Conservation (phyloP, 2,113 vertebrate species). For the Brachirus orientalis region DNA sequence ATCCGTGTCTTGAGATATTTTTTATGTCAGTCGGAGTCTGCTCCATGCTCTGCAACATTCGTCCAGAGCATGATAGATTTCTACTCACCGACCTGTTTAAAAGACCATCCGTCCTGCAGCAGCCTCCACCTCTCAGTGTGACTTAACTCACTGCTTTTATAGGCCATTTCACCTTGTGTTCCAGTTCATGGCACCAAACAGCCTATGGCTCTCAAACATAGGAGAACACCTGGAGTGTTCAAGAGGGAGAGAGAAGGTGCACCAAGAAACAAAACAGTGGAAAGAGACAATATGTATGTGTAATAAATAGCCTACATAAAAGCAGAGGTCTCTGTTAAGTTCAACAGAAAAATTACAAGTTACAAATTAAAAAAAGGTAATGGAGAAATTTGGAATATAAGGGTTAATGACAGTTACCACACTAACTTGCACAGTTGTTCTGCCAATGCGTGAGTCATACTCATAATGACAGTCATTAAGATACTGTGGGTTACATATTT, state of each 20-base stretch:
- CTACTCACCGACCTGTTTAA: slow-evolving; percentile 49
- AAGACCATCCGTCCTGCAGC: slow-evolving; percentile 49
- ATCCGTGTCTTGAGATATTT: neutral
- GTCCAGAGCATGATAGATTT: slow-evolving; percentile 38
- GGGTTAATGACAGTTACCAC: neutral
- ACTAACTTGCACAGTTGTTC: neutral
- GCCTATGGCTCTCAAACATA: slow-evolving; percentile 51
- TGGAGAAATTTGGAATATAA: neutral
- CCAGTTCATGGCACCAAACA: slow-evolving; percentile 58
- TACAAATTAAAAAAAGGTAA: neutral
- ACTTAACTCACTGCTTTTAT: slow-evolving; percentile 62
- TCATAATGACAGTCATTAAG: no score
- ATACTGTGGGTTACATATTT: no score
- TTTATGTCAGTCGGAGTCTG: neutral
- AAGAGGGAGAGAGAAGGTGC: slow-evolving; percentile 21
- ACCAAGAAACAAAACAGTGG: neutral
- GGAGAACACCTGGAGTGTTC: slow-evolving; percentile 41
- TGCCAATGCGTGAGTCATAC: no score
- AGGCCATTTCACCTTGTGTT: slow-evolving; percentile 71
- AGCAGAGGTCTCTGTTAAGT: neutral
- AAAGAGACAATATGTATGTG: neutral
- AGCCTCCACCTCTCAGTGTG: slow-evolving; percentile 45
- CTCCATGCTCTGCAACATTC: slow-evolving; percentile 34
- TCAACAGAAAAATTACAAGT: neutral
- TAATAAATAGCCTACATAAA: no score